Evolutionary conservation across 2,888 invertebrate genomes (phyloP), one percentile per base, ranked within the genome.

Genomic region (Carterocephalus palaemon): DNA sequence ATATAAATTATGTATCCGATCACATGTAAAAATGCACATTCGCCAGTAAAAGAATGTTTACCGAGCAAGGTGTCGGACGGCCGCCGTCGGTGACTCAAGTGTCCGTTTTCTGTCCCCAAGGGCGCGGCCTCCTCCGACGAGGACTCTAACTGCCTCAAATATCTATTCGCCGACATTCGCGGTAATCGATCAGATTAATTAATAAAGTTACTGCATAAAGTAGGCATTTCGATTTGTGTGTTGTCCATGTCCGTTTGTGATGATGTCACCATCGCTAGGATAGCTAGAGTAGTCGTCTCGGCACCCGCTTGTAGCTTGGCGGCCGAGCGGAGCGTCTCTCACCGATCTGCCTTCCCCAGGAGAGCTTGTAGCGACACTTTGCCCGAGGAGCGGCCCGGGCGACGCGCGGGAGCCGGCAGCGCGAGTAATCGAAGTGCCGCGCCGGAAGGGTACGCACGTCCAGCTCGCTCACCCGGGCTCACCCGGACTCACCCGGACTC

Each of bases 81-180:
- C 28, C 32, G 24, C 22, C 43, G 37, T 50, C 46, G 62, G 59
- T 64, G 62, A 74, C 64, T 77, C 60, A 77, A 65, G 60, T 72
- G 60, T 75, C 60, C 31, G 22, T 70, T 77, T 80, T 74, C 67
- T 76, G 70, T 79, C 66, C 62, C 73, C 60, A 80, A 84, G 83
- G 83, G 78, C 68, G 69, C 73, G 77, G 77, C 75, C 62, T 76
- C 83, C 64, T 82, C 83, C 71, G 84, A 83, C 67, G 83, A 83
- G 70, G 83, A 90, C 82, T 88, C 89, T 86, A 90, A 90, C 90
- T 91, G 91, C 90, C 90, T 91, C 84, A 90, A 88, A 89, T 90
- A 90, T 83, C 88, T 91, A 77, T 90, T 91, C 83, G 90, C 90
- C 77, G 90, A 90, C 74, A 83, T 90, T 67, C 86, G 90, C 87